Percentiles rank a stretch among this genome's conserved stretches.
Evolutionary conservation across 2,797 vertebrate genomes (phyloP).

Genomic region (Danio albolineatus): DNA sequence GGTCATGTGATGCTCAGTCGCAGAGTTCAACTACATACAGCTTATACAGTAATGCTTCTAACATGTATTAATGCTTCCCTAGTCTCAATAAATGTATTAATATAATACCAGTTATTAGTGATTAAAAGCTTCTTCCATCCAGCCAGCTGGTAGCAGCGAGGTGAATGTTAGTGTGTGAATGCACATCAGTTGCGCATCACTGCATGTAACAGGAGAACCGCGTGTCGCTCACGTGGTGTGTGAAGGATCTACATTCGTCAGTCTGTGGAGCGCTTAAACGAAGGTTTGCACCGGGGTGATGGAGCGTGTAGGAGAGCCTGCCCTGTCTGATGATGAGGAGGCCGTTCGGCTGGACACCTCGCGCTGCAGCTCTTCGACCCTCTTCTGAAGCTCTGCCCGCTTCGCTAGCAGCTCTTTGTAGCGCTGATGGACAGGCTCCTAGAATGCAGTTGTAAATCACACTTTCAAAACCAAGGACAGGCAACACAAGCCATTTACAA

Average conservation of each 20-base stretch:
- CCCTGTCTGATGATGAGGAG: conserved; percentile 85
- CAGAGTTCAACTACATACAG: conserved; percentile 10
- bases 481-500: neutral
- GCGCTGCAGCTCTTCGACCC: conserved; percentile 93
- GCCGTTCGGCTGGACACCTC: conserved; percentile 90
- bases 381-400: conserved; percentile 92
- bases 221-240: neutral
- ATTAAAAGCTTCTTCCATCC: conserved; percentile 35
- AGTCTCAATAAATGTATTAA: conserved; percentile 47
- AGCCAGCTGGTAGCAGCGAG: conserved; percentile 33
- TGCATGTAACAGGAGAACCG: conserved; percentile 44
- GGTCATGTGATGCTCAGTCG: neutral
- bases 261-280: conserved; percentile 76
- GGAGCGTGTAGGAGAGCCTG: conserved; percentile 88
- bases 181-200: conserved; percentile 7
- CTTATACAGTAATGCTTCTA: conserved; percentile 9
- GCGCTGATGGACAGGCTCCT: conserved; percentile 94
- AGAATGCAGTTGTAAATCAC: conserved; percentile 9
- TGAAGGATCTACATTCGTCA: conserved; percentile 14
- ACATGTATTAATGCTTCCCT: conserved; percentile 16
- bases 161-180: conserved; percentile 33
- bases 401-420: conserved; percentile 95
- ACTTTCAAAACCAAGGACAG: neutral
- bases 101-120: conserved; percentile 48
- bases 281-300: conserved; percentile 92